Conservation (phyloP, 2,888 invertebrate species). For the Onthophagus sagittarius region DNA sequence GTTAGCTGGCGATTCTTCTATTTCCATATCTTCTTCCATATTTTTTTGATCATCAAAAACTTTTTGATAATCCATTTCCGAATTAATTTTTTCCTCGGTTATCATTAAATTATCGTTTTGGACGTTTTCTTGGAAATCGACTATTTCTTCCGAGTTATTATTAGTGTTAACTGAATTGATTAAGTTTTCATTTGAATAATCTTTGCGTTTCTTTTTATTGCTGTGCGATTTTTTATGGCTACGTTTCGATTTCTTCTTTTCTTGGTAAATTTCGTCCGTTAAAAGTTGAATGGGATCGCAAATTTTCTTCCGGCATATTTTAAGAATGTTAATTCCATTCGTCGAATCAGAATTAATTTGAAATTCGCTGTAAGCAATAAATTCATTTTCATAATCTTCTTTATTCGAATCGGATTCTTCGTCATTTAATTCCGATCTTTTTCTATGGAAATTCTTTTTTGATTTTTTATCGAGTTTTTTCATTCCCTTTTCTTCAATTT, state of each 20-base stretch:
- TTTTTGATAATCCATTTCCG: background rate
- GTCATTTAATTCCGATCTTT: background rate
- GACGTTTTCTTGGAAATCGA: too few relatives aligned
- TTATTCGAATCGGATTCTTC: background rate
- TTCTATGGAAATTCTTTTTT: background rate
- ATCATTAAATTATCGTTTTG: too few relatives aligned
- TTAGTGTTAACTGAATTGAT: background rate
- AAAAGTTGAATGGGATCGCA: background rate
- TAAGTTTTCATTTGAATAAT: background rate
- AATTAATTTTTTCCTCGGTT: background rate
- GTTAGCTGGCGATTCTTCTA: conserved; percentile 2
- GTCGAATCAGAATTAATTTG: conserved; percentile 17
- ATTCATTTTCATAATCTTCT: background rate
- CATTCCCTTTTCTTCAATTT: background rate
- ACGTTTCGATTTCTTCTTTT: conserved; percentile 2
- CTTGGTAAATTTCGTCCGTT: conserved; percentile 2
- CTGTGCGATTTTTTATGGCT: background rate
- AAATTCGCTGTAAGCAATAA: conserved; percentile 14
- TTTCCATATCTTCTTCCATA: conserved; percentile 13
- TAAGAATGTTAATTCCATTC: conserved; percentile 18
- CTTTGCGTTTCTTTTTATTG: background rate
- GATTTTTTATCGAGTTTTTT: background rate
- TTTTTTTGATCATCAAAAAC: background rate
- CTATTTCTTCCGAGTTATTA: background rate
- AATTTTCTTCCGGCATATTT: conserved; percentile 16